phyloP scores from a whole-genome alignment of 2,888 invertebrate species.

The Leptopterna dolabrata region DNA sequence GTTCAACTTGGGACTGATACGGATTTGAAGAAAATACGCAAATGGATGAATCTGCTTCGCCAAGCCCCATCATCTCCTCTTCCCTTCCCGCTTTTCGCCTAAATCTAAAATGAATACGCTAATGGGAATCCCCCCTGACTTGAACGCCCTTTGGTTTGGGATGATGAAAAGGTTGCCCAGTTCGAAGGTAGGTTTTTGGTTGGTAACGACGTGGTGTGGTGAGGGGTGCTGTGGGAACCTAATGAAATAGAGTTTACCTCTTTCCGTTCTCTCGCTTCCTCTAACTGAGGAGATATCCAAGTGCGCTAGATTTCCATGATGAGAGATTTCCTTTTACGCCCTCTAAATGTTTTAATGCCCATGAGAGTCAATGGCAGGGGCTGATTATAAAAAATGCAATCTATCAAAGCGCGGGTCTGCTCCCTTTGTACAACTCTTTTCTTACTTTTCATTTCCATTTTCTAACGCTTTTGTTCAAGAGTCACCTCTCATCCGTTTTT shows the following conservation, averaged over 20 bases:
- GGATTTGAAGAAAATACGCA: slow-evolving; percentile 26
- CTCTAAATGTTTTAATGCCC: slow-evolving; percentile 29
- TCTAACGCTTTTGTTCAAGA: background rate
- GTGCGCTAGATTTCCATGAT: background rate
- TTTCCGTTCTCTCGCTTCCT: background rate
- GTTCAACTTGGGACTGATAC: slow-evolving; percentile 25
- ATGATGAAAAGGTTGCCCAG: background rate
- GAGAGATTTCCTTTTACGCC: background rate
- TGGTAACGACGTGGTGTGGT: background rate
- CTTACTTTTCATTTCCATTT: background rate
- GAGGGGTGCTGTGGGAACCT: background rate
- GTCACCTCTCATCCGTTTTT: background rate
- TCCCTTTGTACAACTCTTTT: background rate
- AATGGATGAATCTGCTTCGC: slow-evolving; percentile 20
- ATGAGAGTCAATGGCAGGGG: background rate
- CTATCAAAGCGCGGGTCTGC: background rate
- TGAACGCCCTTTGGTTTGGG: background rate
- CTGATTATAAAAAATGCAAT: background rate
- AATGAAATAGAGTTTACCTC: slow-evolving; percentile 16
- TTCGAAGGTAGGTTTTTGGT: background rate
- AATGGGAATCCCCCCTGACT: background rate
- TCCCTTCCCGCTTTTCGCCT: background rate
- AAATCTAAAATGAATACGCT: slow-evolving; percentile 8
- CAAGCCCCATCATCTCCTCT: background rate
- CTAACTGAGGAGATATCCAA: background rate